A percentile compares a stretch with the other conserved stretches of the same genome.
phyloP scores from a whole-genome alignment of 2,797 vertebrate genomes.

The Pipistrellus pipistrellus region DNA sequence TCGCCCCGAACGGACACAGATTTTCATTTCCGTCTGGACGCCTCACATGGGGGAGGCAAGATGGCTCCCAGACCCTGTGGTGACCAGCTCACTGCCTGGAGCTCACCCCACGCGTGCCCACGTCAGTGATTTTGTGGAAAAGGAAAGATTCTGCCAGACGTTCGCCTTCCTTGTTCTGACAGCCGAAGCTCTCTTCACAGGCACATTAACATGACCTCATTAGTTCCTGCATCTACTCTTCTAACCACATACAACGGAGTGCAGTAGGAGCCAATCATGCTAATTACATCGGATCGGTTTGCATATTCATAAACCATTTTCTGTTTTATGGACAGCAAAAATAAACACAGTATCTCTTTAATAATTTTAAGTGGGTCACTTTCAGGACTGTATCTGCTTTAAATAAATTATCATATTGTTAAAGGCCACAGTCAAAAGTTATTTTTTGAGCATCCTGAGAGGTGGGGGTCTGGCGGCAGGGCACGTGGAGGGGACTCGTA shows the following conservation, averaged over 20 bases:
- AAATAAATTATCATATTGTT: conserved; percentile 89
- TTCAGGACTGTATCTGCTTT: conserved; percentile 88
- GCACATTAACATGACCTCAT: conserved; percentile 90
- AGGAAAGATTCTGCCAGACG: conserved; percentile 71
- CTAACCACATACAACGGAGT: conserved; percentile 88
- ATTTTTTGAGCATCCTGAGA: conserved; percentile 81
- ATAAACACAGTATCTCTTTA: conserved; percentile 88
- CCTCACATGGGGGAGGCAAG: conserved; percentile 42
- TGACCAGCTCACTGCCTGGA: conserved; percentile 68
- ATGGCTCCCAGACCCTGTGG: neutral
- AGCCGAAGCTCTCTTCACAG: conserved; percentile 88
- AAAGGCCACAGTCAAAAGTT: conserved; percentile 82
- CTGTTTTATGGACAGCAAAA: conserved; percentile 90
- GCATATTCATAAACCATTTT: conserved; percentile 90
- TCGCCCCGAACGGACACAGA: conserved; percentile 63
- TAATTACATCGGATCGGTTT: conserved; percentile 91
- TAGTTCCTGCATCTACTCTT: conserved; percentile 88
- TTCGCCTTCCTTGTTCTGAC: conserved; percentile 83
- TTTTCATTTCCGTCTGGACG: conserved; percentile 69
- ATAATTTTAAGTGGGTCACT: conserved; percentile 92
- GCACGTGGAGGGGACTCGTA: neutral
- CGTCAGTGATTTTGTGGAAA: conserved; percentile 76
- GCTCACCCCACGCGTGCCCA: neutral
- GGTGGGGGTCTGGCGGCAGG: conserved; percentile 65
- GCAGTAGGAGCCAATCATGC: conserved; percentile 89